Percentiles rank a stretch among this genome's conserved stretches.
phyloP scores from a whole-genome alignment of 2,113 vertebrate genomes.

The Gopherus evgoodei region DNA sequence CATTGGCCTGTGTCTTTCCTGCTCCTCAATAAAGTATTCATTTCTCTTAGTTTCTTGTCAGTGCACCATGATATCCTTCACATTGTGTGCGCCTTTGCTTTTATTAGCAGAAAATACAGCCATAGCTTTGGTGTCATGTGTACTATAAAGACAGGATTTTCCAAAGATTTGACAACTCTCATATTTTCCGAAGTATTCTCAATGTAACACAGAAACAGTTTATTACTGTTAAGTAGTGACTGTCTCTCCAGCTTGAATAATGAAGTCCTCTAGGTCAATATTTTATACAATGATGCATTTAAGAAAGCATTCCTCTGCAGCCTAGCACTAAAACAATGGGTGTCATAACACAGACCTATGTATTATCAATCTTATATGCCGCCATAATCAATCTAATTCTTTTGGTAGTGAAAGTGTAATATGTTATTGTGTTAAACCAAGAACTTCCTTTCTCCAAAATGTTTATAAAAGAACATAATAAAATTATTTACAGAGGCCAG shows the following conservation, averaged over 20 bases:
- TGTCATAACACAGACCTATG: constrained; percentile 90
- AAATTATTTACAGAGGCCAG: constrained; percentile 78
- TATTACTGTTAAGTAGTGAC: constrained; percentile 90
- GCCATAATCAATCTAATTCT: constrained; percentile 91
- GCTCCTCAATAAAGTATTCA: constrained; percentile 80
- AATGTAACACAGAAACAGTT: constrained; percentile 87
- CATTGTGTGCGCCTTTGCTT: constrained; percentile 85
- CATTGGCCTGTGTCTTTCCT: constrained; percentile 78
- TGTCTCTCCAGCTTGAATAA: constrained; percentile 90
- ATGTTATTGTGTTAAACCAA: constrained; percentile 85
- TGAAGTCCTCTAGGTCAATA: constrained; percentile 93
- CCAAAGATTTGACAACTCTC: constrained; percentile 85
- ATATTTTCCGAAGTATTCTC: constrained; percentile 84
- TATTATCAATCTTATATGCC: constrained; percentile 89
- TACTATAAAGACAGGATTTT: constrained; percentile 87
- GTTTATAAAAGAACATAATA: constrained; percentile 76
- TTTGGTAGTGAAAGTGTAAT: constrained; percentile 79
- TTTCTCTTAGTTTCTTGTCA: constrained; percentile 89
- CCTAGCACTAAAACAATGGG: constrained; percentile 90
- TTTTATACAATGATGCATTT: constrained; percentile 96
- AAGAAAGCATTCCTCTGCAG: constrained; percentile 86
- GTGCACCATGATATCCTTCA: constrained; percentile 81
- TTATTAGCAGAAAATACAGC: constrained; percentile 89
- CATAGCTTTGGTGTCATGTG: constrained; percentile 83
- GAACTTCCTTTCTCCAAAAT: constrained; percentile 78